Conservation (phyloP, 2,113 vertebrate genomes). For the Solea solea region DNA sequence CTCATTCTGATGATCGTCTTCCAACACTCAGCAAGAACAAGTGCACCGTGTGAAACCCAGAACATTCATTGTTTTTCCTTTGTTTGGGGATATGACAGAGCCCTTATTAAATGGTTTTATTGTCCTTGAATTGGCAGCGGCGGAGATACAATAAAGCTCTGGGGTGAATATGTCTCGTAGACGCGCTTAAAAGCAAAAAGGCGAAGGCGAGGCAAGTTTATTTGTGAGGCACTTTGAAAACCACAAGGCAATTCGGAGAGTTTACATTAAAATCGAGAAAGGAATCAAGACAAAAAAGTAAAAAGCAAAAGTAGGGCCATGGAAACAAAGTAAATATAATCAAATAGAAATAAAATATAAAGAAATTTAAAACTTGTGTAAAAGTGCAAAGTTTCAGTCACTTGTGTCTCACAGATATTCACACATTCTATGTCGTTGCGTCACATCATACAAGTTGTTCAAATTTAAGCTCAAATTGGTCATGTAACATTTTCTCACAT, state of each 20-base stretch:
- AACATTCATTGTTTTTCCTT: conserved; percentile 25
- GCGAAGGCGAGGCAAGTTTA: not conserved
- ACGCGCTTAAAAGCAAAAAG: not conserved
- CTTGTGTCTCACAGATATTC: too few species aligned
- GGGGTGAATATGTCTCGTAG: conserved; percentile 21
- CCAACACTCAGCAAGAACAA: conserved; percentile 12
- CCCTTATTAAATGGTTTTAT: conserved; percentile 44
- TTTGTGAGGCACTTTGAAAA: not conserved
- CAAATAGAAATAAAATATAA: too few species aligned
- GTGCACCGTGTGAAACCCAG: conserved; percentile 9
- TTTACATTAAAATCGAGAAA: not conserved
- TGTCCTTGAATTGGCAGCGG: conserved; percentile 41
- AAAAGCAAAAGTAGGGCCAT: not conserved
- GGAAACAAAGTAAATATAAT: too few species aligned
- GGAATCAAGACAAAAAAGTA: not conserved
- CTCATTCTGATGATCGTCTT: conserved; percentile 2
- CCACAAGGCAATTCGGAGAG: not conserved
- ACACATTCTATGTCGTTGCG: too few species aligned
- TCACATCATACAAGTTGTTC: too few species aligned
- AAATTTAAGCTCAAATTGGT: too few species aligned
- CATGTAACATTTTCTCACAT: too few species aligned
- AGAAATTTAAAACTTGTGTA: too few species aligned
- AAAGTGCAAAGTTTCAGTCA: too few species aligned
- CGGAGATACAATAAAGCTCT: conserved; percentile 37
- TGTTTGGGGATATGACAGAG: conserved; percentile 30